Base-by-base conservation (phyloP, 2,888 invertebrate species). In the Cataglyphis altisquamis region DNA sequence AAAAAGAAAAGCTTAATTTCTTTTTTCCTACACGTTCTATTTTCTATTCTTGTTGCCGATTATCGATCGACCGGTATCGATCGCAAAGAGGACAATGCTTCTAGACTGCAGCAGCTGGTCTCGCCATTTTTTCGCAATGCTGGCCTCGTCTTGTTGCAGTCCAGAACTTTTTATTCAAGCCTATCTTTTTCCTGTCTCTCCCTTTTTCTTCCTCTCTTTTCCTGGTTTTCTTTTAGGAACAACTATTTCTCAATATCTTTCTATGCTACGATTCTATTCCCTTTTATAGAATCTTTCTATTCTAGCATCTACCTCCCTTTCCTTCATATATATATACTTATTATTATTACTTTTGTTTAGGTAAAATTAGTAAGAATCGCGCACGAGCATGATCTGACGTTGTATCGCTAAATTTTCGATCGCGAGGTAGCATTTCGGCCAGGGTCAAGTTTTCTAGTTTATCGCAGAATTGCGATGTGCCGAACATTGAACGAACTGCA, bases 61-160 rank as follows among this genome's bases (percentile, higher is more conserved):
- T 83, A 80, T 86, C 84, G 86, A 88, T 90, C 90, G 91, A 90
- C 89, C 88, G 90, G 90, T 89, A 90, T 92, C 89, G 90, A 89
- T 90, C 87, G 87, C 57, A 87, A 68, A 82, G 77, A 70, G 83
- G 74, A 84, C 82, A 78, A 72, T 78, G 67, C 68, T 82, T 83
- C 68, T 89, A 80, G 89, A 89, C 88, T 90, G 92, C 91, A 91
- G 90, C 91, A 91, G 90, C 92, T 92, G 92, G 91, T 91, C 91
- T 92, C 91, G 86, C 88, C 86, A 75, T 87, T 88, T 77, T 63
- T 15, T 86, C 85, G 55, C 66, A 84, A 84, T 83, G 75, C 78
- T 68, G 55, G 70, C 41, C 70, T 25, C 74, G 83, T 83, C 74
- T 78, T 64, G 81, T 86, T 84, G 63, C 80, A 62, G 80, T 77